A percentile compares a stretch with the other conserved stretches of the same genome.
These are phyloP conservation scores for Rachycentron canadum DNA, from an alignment of 2,797 vertebrate species.

Conservation along the genomic window DNA sequence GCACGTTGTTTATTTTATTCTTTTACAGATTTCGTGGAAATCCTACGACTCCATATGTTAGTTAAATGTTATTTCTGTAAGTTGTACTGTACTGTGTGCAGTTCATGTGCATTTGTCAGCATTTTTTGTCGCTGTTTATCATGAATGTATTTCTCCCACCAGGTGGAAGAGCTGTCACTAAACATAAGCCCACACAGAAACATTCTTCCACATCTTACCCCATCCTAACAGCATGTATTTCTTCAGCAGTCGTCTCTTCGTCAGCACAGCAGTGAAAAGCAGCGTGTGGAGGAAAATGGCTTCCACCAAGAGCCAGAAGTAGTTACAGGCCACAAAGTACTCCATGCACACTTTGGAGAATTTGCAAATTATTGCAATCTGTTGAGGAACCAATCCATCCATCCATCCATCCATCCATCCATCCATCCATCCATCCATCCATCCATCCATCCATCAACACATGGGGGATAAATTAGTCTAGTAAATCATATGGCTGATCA, in stretches of 20 bases:
- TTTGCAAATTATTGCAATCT: constrained; percentile 89
- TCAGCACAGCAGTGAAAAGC: constrained; percentile 90
- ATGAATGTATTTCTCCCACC: too few species aligned
- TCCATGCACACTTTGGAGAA: constrained; percentile 91
- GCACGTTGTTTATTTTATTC: too few species aligned
- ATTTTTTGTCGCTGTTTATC: not conserved
- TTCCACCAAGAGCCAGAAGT: constrained; percentile 95
- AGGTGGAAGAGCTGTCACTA: too few species aligned
- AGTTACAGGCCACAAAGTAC: constrained; percentile 94
- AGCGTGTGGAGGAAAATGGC: constrained; percentile 93
- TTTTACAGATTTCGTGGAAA: too few species aligned
- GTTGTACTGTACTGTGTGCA: too few species aligned
- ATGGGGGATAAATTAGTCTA: not conserved
- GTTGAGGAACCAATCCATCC: constrained; percentile 28
- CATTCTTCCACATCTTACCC: constrained; percentile 83
- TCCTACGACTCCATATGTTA: too few species aligned
- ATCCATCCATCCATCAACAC: not conserved
- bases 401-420: too few species aligned
- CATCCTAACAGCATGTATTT: constrained; percentile 93
- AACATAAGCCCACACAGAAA: not conserved
- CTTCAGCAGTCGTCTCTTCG: constrained; percentile 89
- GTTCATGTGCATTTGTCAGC: not conserved
- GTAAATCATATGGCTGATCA: not conserved
- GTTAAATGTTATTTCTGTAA: not conserved
- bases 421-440: too few species aligned